Conservation (phyloP, 2,888 invertebrate species). For the Dynastes grantii region DNA sequence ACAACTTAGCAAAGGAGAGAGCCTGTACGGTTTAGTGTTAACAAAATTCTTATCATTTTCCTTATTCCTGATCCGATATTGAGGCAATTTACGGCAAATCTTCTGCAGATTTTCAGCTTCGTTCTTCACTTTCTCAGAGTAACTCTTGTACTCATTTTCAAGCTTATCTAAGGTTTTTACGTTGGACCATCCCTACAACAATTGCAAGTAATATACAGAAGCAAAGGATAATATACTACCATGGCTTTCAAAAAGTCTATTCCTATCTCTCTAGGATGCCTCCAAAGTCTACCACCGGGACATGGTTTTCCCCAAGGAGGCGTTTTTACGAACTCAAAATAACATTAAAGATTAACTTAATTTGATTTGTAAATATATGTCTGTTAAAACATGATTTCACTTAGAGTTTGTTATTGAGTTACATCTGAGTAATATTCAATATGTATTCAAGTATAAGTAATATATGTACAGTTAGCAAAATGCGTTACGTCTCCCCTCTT, state of each 20-base stretch:
- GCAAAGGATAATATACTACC: constrained; percentile 69
- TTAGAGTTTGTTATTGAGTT: neutral
- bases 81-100: constrained; percentile 43
- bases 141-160: constrained; percentile 59
- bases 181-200: constrained; percentile 69
- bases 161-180: constrained; percentile 66
- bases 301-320: constrained; percentile 80
- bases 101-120: constrained; percentile 39
- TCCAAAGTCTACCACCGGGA: constrained; percentile 83
- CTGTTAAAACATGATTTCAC: neutral
- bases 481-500: too few relatives aligned
- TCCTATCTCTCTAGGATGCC: constrained; percentile 82
- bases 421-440: neutral
- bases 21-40: constrained; percentile 55
- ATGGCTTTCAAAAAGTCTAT: constrained; percentile 84
- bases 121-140: constrained; percentile 45
- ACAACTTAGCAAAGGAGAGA: constrained; percentile 64
- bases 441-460: too few relatives aligned
- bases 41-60: constrained; percentile 51
- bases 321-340: constrained; percentile 66
- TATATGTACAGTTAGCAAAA: too few relatives aligned
- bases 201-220: constrained; percentile 11
- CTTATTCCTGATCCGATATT: constrained; percentile 50
- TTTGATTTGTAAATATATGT: neutral
- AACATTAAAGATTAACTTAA: constrained; percentile 7